Evolutionary conservation across 2,113 vertebrate genomes (phyloP).

Genomic region (Thryonomys swinderianus): DNA sequence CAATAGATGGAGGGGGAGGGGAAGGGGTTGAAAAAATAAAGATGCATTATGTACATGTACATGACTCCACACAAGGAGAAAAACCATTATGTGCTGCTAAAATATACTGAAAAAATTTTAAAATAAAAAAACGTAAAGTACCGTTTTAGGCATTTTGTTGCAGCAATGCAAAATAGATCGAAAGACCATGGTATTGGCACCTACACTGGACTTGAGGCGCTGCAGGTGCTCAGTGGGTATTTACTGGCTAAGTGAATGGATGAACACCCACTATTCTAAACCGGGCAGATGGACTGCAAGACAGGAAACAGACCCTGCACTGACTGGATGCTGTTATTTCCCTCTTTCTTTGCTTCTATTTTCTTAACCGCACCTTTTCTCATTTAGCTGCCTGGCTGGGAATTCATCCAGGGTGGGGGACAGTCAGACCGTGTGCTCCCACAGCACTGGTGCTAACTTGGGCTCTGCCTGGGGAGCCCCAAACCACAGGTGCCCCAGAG

Average conservation of each 20-base stretch:
- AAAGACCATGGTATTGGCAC: too few species aligned
- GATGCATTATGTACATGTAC: not conserved
- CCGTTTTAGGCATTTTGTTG: not conserved
- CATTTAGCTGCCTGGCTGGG: slow-evolving; percentile 17
- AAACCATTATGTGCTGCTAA: not conserved
- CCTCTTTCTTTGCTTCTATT: not conserved
- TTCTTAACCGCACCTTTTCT: slow-evolving; percentile 48
- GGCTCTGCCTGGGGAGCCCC: not conserved
- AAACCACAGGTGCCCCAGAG: not conserved
- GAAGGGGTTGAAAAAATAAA: not conserved
- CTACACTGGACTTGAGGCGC: not conserved
- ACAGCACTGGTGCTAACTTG: slow-evolving; percentile 19
- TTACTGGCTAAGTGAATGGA: not conserved
- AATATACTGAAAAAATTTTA: not conserved
- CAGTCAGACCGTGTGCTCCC: not conserved
- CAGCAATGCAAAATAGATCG: not conserved
- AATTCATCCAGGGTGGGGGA: slow-evolving; percentile 3
- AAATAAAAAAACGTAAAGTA: not conserved
- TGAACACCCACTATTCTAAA: not conserved
- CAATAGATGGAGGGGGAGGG: not conserved
- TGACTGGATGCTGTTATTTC: not conserved
- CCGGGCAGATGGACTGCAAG: not conserved
- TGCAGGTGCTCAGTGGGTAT: not conserved
- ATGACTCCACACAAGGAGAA: not conserved
- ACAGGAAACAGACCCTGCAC: not conserved